phyloP scores from a whole-genome alignment of 2,797 vertebrate species.

The Danio albolineatus region DNA sequence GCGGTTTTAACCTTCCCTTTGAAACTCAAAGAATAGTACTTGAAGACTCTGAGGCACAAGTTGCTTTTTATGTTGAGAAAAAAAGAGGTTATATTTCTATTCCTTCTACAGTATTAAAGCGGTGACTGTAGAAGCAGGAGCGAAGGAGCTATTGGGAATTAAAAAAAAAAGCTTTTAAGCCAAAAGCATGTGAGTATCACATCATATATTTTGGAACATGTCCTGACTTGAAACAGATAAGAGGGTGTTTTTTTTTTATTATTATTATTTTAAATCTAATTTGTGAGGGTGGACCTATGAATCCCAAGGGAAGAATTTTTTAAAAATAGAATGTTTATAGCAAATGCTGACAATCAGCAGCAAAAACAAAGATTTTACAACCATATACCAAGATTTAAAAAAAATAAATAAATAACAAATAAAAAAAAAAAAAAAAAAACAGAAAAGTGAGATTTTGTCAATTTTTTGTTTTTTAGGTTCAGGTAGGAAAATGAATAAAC shows the following conservation, averaged over 20 bases:
- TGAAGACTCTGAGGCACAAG: neutral
- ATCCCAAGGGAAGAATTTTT: too few relatives aligned
- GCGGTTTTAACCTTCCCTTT: slow-evolving; percentile 17
- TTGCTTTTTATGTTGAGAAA: neutral
- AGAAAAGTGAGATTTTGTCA: too few relatives aligned
- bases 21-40: neutral
- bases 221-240: neutral
- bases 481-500: too few relatives aligned
- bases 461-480: too few relatives aligned
- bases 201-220: neutral
- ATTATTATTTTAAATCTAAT: neutral
- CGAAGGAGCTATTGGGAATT: neutral
- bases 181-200: neutral
- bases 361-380: too few relatives aligned
- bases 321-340: too few relatives aligned
- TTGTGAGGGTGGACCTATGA: neutral
- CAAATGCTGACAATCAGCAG: too few relatives aligned
- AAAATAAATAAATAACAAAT: too few relatives aligned
- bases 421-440: too few relatives aligned
- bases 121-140: slow-evolving; percentile 3
- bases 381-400: too few relatives aligned
- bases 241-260: neutral
- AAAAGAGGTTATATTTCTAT: neutral
- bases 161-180: neutral
- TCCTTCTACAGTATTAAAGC: neutral